Evolutionary conservation across 2,113 vertebrate species (phyloP).

Genomic region (Heliornis fulica): DNA sequence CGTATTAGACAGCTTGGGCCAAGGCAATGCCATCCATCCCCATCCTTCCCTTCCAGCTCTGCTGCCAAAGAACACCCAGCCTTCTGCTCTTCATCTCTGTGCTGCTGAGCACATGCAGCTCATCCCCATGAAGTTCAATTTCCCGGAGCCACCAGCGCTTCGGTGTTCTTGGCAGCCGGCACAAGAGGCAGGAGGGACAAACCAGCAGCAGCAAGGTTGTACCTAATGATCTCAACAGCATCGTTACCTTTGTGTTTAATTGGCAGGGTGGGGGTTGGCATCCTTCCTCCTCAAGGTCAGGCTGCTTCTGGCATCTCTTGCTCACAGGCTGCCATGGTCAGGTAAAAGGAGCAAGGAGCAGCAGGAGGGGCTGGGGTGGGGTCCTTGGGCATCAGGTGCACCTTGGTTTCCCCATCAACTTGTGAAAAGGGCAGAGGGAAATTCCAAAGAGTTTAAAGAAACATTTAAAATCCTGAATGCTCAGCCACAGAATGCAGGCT

Average conservation of each 20-base stretch:
- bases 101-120: neutral
- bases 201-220: accelerated
- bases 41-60: neutral
- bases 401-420: neutral
- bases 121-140: neutral
- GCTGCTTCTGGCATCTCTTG: accelerated
- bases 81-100: neutral
- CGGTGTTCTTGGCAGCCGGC: neutral
- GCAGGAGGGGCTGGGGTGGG: neutral
- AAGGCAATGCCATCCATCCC: neutral
- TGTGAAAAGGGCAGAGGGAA: neutral
- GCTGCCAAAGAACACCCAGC: neutral
- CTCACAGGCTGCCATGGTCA: accelerated
- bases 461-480: neutral
- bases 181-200: accelerated
- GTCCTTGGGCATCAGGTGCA: neutral
- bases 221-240: accelerated
- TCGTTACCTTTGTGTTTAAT: neutral
- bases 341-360: neutral
- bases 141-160: accelerated
- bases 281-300: neutral
- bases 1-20: accelerated
- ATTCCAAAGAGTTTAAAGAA: neutral
- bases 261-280: neutral
- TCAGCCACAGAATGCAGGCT: neutral